Evolutionary conservation across 1,140 invertebrate genomes (phyloP).

Genomic region (Polypedilum vanderplanki): DNA sequence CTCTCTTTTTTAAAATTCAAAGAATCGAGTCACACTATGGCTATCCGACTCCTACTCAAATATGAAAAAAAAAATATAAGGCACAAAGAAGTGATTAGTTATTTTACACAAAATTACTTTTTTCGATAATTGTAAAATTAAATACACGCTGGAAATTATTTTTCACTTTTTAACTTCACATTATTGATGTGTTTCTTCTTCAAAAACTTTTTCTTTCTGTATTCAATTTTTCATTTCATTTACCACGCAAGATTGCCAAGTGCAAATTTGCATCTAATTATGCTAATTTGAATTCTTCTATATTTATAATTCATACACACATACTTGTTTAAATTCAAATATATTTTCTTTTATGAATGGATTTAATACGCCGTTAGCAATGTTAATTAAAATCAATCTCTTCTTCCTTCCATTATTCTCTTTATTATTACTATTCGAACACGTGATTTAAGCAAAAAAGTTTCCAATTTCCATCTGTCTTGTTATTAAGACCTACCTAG

Average conservation of each 20-base stretch:
- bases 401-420: slow-evolving; percentile 1
- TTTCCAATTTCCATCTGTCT: slow-evolving; percentile 12
- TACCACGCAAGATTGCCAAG: slow-evolving; percentile 4
- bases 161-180: background rate
- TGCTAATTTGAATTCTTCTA: background rate
- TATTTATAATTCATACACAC: too few species aligned
- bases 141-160: background rate
- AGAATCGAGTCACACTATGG: too few species aligned
- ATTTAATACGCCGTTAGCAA: slow-evolving; percentile 11
- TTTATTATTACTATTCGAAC: background rate
- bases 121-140: too few species aligned
- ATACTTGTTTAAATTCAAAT: background rate
- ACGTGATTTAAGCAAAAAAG: slow-evolving; percentile 7
- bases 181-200: background rate
- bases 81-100: too few species aligned
- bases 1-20: too few species aligned
- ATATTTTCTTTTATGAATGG: background rate
- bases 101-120: too few species aligned
- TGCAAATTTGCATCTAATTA: slow-evolving; percentile 14
- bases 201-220: background rate
- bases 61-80: too few species aligned
- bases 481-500: too few species aligned
- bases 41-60: too few species aligned
- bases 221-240: background rate
- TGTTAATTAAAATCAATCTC: slow-evolving; percentile 14